A percentile compares a stretch with the other conserved stretches of the same genome.
phyloP scores from a whole-genome alignment of 2,888 invertebrate species.

The Drosophila incognita region DNA sequence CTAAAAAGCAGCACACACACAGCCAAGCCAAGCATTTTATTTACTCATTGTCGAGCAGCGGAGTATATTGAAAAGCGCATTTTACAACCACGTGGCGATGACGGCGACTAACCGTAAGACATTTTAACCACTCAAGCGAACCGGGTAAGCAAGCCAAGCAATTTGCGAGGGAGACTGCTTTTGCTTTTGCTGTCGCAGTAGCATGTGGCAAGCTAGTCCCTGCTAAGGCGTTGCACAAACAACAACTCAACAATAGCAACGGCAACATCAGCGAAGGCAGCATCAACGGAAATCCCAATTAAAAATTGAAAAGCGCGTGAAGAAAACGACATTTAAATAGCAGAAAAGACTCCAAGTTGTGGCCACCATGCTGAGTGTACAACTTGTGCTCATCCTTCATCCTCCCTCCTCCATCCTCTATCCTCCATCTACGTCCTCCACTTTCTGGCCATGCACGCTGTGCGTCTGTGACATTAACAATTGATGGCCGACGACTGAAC shows the following conservation, averaged over 20 bases:
- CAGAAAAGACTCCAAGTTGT: constrained; percentile 45
- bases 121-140: constrained; percentile 52
- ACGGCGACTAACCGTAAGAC: constrained; percentile 55
- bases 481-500: constrained; percentile 68
- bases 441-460: constrained; percentile 43
- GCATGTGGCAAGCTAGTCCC: constrained; percentile 9
- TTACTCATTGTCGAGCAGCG: constrained; percentile 36
- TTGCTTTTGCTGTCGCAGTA: constrained; percentile 5
- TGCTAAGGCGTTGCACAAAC: constrained; percentile 62
- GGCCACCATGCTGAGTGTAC: constrained; percentile 56
- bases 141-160: constrained; percentile 34
- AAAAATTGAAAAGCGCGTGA: constrained; percentile 77
- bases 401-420: background rate
- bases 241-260: constrained; percentile 19
- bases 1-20: constrained; percentile 34
- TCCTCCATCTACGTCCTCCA: background rate
- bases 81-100: constrained; percentile 58
- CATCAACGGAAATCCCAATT: constrained; percentile 72
- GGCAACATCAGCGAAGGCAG: constrained; percentile 12
- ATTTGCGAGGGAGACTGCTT: constrained; percentile 34
- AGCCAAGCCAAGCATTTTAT: constrained; percentile 22
- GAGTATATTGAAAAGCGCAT: constrained; percentile 75
- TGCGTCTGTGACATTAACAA: constrained; percentile 75
- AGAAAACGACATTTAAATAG: constrained; percentile 72
- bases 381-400: constrained; percentile 44